Evolutionary conservation across 2,797 vertebrate species (phyloP).

Genomic region (Discoglossus pictus): DNA sequence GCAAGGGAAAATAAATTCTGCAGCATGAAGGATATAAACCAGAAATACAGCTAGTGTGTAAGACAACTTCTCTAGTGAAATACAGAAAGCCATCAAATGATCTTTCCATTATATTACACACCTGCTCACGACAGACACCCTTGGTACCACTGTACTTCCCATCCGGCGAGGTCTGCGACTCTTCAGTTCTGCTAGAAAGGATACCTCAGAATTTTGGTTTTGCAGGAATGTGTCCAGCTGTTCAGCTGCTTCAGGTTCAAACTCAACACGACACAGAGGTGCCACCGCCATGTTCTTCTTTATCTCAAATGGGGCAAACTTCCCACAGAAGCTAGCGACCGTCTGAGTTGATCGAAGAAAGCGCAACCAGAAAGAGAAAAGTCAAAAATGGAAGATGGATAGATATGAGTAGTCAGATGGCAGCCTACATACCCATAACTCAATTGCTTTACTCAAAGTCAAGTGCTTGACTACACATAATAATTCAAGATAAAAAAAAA

Average conservation of each 20-base stretch:
- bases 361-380: neutral
- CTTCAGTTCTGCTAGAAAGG: constrained; percentile 81
- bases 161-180: constrained; percentile 71
- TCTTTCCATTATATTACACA: constrained; percentile 54
- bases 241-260: constrained; percentile 75
- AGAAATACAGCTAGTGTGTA: too few relatives aligned
- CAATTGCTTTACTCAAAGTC: too few relatives aligned
- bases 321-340: constrained; percentile 89
- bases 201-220: constrained; percentile 59
- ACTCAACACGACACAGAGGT: constrained; percentile 79
- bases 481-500: too few relatives aligned
- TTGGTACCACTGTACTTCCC: constrained; percentile 71
- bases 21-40: too few relatives aligned
- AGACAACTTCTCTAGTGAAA: too few relatives aligned
- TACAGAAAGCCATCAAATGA: too few relatives aligned
- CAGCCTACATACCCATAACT: too few relatives aligned
- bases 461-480: too few relatives aligned
- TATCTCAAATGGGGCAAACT: constrained; percentile 97
- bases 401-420: too few relatives aligned
- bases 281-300: constrained; percentile 92
- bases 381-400: neutral
- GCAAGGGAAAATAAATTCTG: too few relatives aligned
- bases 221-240: constrained; percentile 79
- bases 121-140: constrained; percentile 57
- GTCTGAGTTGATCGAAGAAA: too few relatives aligned